Evolutionary conservation across 2,113 vertebrate species (phyloP).

Genomic region (Talpa occidentalis): DNA sequence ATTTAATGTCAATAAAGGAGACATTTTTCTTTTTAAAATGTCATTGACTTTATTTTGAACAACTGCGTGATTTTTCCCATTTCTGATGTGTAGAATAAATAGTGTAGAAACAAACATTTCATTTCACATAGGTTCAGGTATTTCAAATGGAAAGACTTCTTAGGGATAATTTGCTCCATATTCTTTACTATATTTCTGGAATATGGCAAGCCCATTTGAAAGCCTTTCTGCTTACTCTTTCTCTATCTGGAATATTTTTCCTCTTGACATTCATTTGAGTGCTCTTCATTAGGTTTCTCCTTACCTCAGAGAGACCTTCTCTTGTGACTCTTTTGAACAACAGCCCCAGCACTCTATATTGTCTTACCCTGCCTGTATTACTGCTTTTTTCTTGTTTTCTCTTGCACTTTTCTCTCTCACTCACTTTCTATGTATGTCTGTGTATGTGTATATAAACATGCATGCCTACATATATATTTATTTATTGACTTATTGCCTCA

Average conservation of each 20-base stretch:
- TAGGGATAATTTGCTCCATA: background rate
- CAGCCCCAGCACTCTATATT: background rate
- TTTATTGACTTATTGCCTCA: background rate
- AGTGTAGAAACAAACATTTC: slow-evolving; percentile 18
- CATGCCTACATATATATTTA: background rate
- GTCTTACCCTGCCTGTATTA: background rate
- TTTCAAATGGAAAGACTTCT: background rate
- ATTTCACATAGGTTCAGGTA: background rate
- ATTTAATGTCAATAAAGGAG: background rate
- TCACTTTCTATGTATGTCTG: background rate
- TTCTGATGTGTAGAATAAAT: background rate
- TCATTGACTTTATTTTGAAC: slow-evolving; percentile 41
- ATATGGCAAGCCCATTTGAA: background rate
- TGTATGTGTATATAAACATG: background rate
- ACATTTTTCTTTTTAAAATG: slow-evolving; percentile 22
- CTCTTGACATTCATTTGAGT: background rate
- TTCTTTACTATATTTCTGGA: background rate
- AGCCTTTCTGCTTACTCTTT: background rate
- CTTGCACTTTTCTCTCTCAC: background rate
- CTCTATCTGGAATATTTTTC: background rate
- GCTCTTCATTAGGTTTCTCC: background rate
- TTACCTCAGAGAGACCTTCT: background rate
- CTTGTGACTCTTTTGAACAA: background rate
- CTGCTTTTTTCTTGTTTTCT: background rate
- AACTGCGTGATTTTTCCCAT: background rate